These are phyloP conservation scores for Gymnoscelis rufifasciata DNA, from an alignment of 2,888 invertebrate genomes.

Conservation along the genomic window DNA sequence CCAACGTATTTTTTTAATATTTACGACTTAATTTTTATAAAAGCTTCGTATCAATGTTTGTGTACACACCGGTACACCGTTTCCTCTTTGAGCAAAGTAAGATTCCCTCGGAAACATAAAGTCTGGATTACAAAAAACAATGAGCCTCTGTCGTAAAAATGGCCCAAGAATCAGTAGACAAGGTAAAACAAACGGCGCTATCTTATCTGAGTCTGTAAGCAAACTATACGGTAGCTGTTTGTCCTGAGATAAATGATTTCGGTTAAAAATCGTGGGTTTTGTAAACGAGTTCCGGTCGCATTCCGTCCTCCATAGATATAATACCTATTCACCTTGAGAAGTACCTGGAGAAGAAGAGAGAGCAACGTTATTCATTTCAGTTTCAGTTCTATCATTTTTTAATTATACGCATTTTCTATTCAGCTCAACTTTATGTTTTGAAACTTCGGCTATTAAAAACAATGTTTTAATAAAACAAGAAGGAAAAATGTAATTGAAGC, in stretches of 20 bases:
- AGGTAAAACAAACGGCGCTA: slow-evolving; percentile 71
- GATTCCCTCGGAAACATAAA: slow-evolving; percentile 47
- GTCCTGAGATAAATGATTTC: slow-evolving; percentile 77
- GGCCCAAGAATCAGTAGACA: slow-evolving; percentile 68
- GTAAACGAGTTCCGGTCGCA: slow-evolving; percentile 73
- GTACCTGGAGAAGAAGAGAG: slow-evolving; percentile 78
- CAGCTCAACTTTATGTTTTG: not conserved
- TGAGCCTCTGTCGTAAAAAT: slow-evolving; percentile 70
- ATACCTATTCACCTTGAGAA: slow-evolving; percentile 79
- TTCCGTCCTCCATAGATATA: slow-evolving; percentile 70
- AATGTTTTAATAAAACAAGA: slow-evolving; percentile 69
- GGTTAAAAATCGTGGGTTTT: slow-evolving; percentile 72
- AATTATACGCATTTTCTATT: slow-evolving; percentile 5
- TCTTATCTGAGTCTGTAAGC: slow-evolving; percentile 58
- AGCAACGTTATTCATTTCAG: slow-evolving; percentile 57
- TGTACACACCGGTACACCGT: not conserved
- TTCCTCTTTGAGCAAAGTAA: slow-evolving; percentile 2
- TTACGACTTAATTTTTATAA: not conserved
- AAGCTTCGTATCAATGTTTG: not conserved
- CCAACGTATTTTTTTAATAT: too few species aligned
- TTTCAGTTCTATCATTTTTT: slow-evolving; percentile 11
- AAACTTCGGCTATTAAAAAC: slow-evolving; percentile 60
- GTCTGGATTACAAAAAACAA: slow-evolving; percentile 61
- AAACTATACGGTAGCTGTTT: slow-evolving; percentile 79
- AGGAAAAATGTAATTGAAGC: slow-evolving; percentile 69